phyloP scores from a whole-genome alignment of 2,113 vertebrate genomes.

The Ascaphus truei region DNA sequence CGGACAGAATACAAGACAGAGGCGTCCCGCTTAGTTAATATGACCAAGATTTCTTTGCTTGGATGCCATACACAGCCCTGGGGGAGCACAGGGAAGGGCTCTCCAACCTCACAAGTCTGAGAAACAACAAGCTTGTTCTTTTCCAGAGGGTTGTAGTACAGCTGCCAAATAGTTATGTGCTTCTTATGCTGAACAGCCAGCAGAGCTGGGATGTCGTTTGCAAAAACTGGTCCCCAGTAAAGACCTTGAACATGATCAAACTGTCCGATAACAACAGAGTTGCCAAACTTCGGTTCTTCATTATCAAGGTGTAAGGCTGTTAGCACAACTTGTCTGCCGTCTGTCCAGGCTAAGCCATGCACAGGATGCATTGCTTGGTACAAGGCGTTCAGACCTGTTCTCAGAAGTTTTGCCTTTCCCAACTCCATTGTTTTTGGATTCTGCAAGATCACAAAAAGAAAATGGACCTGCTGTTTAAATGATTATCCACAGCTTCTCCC shows the following conservation, averaged over 20 bases:
- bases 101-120: conserved; percentile 82
- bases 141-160: conserved; percentile 68
- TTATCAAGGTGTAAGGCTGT: conserved; percentile 66
- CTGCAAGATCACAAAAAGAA: conserved; percentile 32
- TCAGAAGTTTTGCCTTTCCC: conserved; percentile 84
- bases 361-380: conserved; percentile 85
- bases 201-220: conserved; percentile 62
- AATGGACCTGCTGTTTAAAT: too few relatives aligned
- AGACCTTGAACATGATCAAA: conserved; percentile 87
- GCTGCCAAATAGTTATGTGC: conserved; percentile 81
- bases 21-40: conserved; percentile 79
- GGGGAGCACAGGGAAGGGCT: conserved; percentile 76
- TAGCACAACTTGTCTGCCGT: conserved; percentile 85
- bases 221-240: conserved; percentile 76
- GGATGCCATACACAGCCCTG: conserved; percentile 96
- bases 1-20: conserved; percentile 75
- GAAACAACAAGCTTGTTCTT: conserved; percentile 78
- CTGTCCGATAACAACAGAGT: conserved; percentile 83
- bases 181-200: conserved; percentile 89
- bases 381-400: conserved; percentile 81
- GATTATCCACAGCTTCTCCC: too few relatives aligned
- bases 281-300: conserved; percentile 74
- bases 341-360: conserved; percentile 92
- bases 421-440: conserved; percentile 74
- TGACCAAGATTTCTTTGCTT: conserved; percentile 70